These are phyloP conservation scores for Ptilodon capucinus DNA, from an alignment of 2,888 invertebrate genomes.

Conservation along the genomic window DNA sequence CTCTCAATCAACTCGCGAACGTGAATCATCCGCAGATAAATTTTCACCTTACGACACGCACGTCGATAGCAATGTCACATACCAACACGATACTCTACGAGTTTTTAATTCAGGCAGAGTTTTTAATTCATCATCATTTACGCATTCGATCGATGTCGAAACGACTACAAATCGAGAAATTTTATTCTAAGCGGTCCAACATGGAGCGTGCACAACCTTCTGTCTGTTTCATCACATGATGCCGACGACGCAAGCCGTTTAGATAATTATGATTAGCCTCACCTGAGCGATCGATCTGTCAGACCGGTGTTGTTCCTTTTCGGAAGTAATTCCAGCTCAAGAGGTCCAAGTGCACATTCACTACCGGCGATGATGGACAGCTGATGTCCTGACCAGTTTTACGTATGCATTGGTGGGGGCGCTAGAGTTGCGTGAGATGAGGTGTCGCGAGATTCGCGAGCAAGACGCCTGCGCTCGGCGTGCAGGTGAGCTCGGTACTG, in stretches of 20 bases:
- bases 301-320: constrained; percentile 41
- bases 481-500: constrained; percentile 69
- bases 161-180: background rate
- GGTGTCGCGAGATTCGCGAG: constrained; percentile 37
- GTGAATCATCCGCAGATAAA: constrained; percentile 8
- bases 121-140: background rate
- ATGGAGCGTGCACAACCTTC: constrained; percentile 17
- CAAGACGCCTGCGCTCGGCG: constrained; percentile 60
- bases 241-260: constrained; percentile 31
- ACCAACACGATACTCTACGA: background rate
- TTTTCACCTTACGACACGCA: background rate
- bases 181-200: background rate
- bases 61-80: constrained; percentile 1
- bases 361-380: constrained; percentile 52
- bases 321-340: constrained; percentile 43
- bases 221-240: constrained; percentile 59
- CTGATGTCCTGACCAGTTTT: constrained; percentile 41
- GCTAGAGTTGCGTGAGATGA: constrained; percentile 44
- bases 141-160: constrained; percentile 1
- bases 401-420: constrained; percentile 43
- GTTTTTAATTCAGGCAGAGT: background rate
- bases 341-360: constrained; percentile 62
- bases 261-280: constrained; percentile 40
- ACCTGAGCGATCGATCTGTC: constrained; percentile 55
- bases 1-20: constrained; percentile 1